Evolutionary conservation across 2,113 vertebrate species (phyloP), one percentile per base, ranked within the genome.

Genomic region (Lagopus leucura): DNA sequence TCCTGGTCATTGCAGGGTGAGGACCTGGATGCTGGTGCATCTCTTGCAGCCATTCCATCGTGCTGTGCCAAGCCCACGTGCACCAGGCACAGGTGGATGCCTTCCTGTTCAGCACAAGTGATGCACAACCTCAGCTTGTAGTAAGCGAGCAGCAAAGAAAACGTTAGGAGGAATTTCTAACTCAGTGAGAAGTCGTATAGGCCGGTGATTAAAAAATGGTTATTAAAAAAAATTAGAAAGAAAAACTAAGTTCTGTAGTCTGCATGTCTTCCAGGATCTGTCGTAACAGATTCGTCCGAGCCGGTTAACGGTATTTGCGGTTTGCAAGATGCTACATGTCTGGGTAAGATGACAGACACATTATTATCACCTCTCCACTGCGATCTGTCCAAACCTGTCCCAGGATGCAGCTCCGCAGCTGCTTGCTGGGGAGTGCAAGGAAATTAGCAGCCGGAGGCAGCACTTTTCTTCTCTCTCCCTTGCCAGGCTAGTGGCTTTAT

Each of bases 361-460:
- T 99, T 99, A 99, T 99, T 99, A 99, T 99, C 99, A 99, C 98
- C 97, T 97, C 97, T 96, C 93, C 80, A 66, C 96, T 75, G 90
- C 6, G 93, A 97, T 98, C 97, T 99, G 99, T 96, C 98, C 92
- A 16, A 98, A 98, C 99, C 98, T 99, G 99, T 88, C 97, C 97
- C 58, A 80, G 69, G 97, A 97, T 79, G 87, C 96, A 90, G 97
- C 96, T 97, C 97, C 3, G 90, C 98, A 97, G 97, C 98, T 97
- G 98, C 97, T 78, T 94, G 95, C 92, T 40, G 74, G 93, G 76
- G 96, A 96, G 95, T 4, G 45, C 77, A 54, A 97, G 97, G 95
- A 97, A 98, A 98, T 98, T 96, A 97, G 97, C 97, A 97, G 97
- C 98, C 97, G 47, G 90, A 80, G 92, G 92, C 88, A 70, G 80